Percentiles rank a stretch among this genome's conserved stretches.
Conservation (phyloP, 2,113 vertebrate genomes). For the Podocnemis expansa region DNA sequence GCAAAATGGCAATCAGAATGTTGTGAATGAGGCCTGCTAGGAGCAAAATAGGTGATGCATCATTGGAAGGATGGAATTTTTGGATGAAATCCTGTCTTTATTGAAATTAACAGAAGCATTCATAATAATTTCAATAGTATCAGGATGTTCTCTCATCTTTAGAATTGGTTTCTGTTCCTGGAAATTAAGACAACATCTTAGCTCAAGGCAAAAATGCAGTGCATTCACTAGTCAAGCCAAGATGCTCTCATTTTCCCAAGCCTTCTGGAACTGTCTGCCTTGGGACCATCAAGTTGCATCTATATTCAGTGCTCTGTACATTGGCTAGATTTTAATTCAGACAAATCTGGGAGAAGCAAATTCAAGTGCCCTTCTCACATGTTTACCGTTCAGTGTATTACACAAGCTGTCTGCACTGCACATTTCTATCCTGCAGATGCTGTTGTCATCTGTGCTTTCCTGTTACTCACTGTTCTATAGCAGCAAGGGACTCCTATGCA, state of each 20-base stretch:
- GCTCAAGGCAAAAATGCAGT: not conserved
- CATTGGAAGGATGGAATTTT: not conserved
- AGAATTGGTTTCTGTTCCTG: not conserved
- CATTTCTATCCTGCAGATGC: not conserved
- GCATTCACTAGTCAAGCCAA: not conserved
- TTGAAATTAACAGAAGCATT: not conserved
- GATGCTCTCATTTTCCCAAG: not conserved
- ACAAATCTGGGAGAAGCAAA: not conserved
- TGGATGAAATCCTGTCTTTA: not conserved
- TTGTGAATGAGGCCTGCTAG: not conserved
- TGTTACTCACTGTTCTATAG: not conserved
- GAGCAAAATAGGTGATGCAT: not conserved
- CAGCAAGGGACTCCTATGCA: not conserved
- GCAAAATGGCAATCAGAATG: not conserved
- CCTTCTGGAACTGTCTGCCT: not conserved
- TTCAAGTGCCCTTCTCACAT: not conserved
- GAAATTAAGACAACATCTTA: too few relatives aligned
- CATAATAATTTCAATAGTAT: not conserved
- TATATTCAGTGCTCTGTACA: not conserved
- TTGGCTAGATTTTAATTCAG: not conserved
- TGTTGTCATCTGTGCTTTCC: not conserved
- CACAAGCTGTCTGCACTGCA: not conserved
- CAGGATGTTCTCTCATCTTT: not conserved
- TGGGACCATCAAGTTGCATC: not conserved
- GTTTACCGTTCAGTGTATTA: not conserved